Base-by-base conservation (phyloP, 2,888 invertebrate species). In the Silvanus unidentatus region DNA sequence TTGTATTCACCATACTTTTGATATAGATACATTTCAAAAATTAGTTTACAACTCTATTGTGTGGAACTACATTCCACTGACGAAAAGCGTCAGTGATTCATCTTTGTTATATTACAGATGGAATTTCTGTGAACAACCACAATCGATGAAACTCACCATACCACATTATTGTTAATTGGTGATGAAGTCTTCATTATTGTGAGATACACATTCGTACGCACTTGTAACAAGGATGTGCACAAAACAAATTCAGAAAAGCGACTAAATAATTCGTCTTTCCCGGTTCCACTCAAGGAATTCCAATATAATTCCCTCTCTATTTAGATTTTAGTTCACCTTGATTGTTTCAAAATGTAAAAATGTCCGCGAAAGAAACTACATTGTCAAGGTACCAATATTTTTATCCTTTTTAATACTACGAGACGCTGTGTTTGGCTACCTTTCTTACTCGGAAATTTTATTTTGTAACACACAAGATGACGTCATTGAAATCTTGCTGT, bases 281-380 rank as follows among this genome's bases (percentile, higher is more conserved):
- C 51, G 42, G 47, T 49, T 54, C 42, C 49, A 45, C 50, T 40
- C 45, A 46, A 53, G 43, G 45, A 54, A 50, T 49, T 48, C 27
- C 39, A 42, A 43, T 16, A 16, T 49, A 42, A 48, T 52, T 58
- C 61, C 63, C 60, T 61, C 61, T 63, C 63, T 59, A 43, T 63
- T 54, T 60, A 53, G 50, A 49, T 59, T 57, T 56, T 58, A 47
- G 59, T 61, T 62, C 60, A 60, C 62, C 62, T 62, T 62, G 62
- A 57, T 62, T 44, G 41, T 40, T 16, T 47, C 47, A 45, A 40
- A 53, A 45, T 38, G 15, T 16, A 15, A 42, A 44, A 47, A 42
- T 41, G 45, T 49, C 52, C 52, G 49, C 46, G 50, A 49, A 32
- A 45, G 37, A 54, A 42, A 47, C 45, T 52, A 48, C 58, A 60